These are phyloP conservation scores for Ibycter americanus DNA, from an alignment of 2,797 vertebrate species.

Conservation along the genomic window DNA sequence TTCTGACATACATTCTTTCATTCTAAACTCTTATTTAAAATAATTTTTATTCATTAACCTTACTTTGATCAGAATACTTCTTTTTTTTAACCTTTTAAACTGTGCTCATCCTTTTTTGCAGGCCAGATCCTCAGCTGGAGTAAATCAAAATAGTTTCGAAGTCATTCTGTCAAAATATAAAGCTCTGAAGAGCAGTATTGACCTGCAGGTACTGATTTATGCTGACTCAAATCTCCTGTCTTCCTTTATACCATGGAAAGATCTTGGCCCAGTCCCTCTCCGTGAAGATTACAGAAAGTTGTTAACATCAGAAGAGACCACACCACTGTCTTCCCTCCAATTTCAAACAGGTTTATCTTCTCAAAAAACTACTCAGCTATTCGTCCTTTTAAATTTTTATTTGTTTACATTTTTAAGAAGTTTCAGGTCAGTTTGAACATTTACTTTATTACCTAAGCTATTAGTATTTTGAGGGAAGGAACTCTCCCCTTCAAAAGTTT, in stretches of 20 bases:
- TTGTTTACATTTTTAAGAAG: neutral
- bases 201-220: neutral
- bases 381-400: neutral
- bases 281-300: neutral
- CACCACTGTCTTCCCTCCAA: neutral
- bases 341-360: neutral
- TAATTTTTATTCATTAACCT: neutral
- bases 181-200: neutral
- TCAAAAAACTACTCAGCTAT: neutral
- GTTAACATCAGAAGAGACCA: neutral
- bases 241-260: neutral
- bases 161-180: neutral
- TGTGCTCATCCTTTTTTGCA: neutral
- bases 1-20: constrained; percentile 4
- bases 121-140: neutral
- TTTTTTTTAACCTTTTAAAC: neutral
- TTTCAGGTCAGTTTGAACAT: neutral
- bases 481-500: neutral
- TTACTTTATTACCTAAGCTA: neutral
- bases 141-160: neutral
- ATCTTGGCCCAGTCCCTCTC: neutral
- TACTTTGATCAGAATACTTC: neutral
- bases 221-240: neutral
- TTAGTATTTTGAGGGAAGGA: neutral
- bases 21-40: neutral